Conservation (phyloP, 2,113 vertebrate species). For the Protobothrops flavoviridis region DNA sequence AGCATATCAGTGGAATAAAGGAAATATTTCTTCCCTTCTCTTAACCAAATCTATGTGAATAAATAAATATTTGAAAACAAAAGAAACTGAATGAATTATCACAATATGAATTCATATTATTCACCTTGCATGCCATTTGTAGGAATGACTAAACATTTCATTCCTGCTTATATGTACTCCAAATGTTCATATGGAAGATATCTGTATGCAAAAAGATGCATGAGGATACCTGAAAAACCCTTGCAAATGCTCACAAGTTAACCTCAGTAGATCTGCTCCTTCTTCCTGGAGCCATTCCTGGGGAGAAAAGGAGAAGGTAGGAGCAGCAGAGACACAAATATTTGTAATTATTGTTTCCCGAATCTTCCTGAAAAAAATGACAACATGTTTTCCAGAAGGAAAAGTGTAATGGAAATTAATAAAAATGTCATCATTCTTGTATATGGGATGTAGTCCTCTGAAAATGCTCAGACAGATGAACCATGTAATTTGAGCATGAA, state of each 20-base stretch:
- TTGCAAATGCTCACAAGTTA: neutral
- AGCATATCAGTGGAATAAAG: neutral
- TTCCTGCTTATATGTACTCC: neutral
- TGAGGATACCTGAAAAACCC: neutral
- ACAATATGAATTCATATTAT: neutral
- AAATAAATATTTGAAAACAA: neutral
- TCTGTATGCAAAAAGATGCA: neutral
- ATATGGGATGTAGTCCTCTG: neutral
- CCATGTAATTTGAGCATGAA: neutral
- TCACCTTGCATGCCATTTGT: neutral
- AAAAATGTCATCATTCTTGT: neutral
- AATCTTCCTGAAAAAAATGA: neutral
- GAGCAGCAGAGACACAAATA: neutral
- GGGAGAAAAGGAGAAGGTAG: neutral
- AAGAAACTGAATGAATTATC: neutral
- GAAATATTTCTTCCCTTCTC: neutral
- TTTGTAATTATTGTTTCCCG: neutral
- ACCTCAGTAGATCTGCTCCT: neutral
- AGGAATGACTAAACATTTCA: neutral
- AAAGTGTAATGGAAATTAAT: neutral
- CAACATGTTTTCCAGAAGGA: neutral
- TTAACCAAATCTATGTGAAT: neutral
- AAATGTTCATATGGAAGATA: neutral
- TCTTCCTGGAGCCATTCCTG: too few species aligned
- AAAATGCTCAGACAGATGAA: neutral